These are phyloP conservation scores for Andrena praecox DNA, from an alignment of 2,888 invertebrate species.

Conservation along the genomic window DNA sequence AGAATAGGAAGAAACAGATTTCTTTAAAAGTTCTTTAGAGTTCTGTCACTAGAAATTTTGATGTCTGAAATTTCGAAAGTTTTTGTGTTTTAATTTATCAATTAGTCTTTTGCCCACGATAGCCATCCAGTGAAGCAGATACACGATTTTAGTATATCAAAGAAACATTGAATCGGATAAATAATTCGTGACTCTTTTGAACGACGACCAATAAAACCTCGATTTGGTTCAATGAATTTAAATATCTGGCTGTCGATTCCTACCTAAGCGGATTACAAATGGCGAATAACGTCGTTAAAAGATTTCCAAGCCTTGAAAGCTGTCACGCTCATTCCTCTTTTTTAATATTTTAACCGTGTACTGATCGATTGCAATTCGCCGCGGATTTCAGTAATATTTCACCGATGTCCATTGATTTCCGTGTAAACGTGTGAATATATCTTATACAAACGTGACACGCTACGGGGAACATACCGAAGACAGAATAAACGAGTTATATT, in stretches of 20 bases:
- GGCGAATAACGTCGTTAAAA: slow-evolving; percentile 22
- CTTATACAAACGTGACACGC: neutral
- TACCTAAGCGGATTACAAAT: slow-evolving; percentile 19
- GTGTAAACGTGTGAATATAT: neutral
- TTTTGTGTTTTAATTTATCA: too few species aligned
- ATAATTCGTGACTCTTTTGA: slow-evolving; percentile 10
- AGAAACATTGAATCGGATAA: neutral
- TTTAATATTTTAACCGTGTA: neutral
- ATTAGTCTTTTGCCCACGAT: too few species aligned
- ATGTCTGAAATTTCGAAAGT: too few species aligned
- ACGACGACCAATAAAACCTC: neutral
- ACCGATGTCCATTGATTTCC: slow-evolving; percentile 3
- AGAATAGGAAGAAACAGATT: too few species aligned
- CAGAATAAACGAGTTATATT: slow-evolving; percentile 28
- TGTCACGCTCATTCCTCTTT: neutral
- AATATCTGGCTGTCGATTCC: slow-evolving; percentile 21
- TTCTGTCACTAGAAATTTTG: too few species aligned
- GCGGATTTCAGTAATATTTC: slow-evolving; percentile 9
- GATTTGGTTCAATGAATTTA: slow-evolving; percentile 17
- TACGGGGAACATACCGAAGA: slow-evolving; percentile 23
- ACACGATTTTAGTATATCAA: neutral
- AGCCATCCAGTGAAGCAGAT: neutral
- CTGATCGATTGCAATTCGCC: neutral
- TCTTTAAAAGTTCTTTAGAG: too few species aligned
- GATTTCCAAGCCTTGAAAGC: slow-evolving; percentile 2